A percentile compares a stretch with the other conserved stretches of the same genome.
Conservation (phyloP, 2,113 vertebrate species). For the Lophura nycthemera region DNA sequence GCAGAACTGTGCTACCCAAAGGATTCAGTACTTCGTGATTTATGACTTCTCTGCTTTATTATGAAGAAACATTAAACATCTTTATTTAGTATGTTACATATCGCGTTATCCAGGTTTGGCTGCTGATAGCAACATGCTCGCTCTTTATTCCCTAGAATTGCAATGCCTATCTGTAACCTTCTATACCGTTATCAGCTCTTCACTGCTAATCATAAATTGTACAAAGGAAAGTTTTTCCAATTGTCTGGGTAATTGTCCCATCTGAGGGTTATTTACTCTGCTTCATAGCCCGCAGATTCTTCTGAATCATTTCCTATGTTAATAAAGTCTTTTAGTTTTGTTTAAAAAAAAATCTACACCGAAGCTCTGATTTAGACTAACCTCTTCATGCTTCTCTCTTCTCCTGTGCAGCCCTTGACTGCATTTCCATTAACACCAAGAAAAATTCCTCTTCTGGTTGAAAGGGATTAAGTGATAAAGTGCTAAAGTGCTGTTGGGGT, state of each 20-base stretch:
- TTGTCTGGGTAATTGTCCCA: conserved; percentile 6
- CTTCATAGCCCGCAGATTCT: conserved; percentile 7
- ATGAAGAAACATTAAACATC: conserved; percentile 64
- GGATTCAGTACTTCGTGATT: conserved; percentile 62
- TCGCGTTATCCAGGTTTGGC: conserved; percentile 50
- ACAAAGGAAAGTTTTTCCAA: conserved; percentile 16
- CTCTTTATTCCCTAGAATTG: conserved; percentile 34
- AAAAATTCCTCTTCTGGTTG: conserved; percentile 56
- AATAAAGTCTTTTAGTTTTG: conserved; percentile 20
- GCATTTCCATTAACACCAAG: conserved; percentile 47
- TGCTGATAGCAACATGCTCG: conserved; percentile 31
- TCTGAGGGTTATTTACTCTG: conserved; percentile 22
- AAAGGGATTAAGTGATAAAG: conserved; percentile 48
- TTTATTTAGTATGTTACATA: conserved; percentile 70
- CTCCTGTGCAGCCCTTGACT: conserved; percentile 11
- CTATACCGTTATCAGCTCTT: conserved; percentile 28
- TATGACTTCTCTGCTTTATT: conserved; percentile 65
- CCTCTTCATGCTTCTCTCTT: neutral
- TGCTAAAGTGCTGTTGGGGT: conserved; percentile 42
- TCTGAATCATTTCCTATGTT: conserved; percentile 17
- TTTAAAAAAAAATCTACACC: neutral
- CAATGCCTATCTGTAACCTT: conserved; percentile 32
- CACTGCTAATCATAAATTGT: neutral
- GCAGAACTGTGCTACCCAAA: conserved; percentile 23
- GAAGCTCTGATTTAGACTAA: neutral